A percentile compares a stretch with the other conserved stretches of the same genome.
phyloP scores from a whole-genome alignment of 1,140 invertebrate genomes.

The Pseudomyrmex concolor region DNA sequence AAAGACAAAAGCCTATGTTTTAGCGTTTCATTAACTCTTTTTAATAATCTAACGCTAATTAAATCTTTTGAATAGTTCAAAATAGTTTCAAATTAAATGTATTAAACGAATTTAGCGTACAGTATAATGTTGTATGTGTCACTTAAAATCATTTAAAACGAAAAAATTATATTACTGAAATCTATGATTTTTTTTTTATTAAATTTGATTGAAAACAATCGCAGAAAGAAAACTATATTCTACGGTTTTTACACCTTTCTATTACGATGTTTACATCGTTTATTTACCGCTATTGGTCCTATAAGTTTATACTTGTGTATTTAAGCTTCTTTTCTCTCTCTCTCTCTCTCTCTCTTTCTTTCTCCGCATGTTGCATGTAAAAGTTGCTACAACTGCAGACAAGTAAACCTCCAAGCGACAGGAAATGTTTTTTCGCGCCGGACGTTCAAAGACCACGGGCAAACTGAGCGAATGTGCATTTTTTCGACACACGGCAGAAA shows the following conservation, averaged over 20 bases:
- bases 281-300: neutral
- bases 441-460: slow-evolving; percentile 3
- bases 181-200: slow-evolving; percentile 8
- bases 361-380: neutral
- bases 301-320: neutral
- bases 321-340: neutral
- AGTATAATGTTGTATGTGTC: no score
- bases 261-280: neutral
- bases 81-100: neutral
- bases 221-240: neutral
- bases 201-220: neutral
- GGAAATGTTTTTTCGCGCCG: slow-evolving; percentile 56
- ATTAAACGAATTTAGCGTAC: neutral
- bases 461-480: slow-evolving; percentile 15
- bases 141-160: no score
- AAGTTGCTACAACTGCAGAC: neutral
- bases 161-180: neutral
- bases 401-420: slow-evolving; percentile 9
- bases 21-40: neutral
- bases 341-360: no score
- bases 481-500: slow-evolving; percentile 54
- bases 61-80: neutral
- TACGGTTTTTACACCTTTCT: neutral
- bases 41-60: no score
- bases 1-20: neutral